Evolutionary conservation across 2,888 invertebrate species (phyloP).

Genomic region (Psylliodes chrysocephalus): DNA sequence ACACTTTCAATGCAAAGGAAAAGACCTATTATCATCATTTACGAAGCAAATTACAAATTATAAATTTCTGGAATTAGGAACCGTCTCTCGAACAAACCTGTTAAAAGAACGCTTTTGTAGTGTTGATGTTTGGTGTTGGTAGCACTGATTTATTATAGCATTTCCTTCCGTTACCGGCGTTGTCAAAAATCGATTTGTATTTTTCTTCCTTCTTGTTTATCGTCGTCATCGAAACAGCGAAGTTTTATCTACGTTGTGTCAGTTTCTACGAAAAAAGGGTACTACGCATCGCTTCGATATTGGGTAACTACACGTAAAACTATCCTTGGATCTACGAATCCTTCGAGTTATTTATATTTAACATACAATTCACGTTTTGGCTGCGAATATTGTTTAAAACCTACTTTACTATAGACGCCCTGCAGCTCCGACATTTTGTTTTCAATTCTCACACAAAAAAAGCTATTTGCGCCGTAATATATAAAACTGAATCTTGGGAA

Average conservation of each 20-base stretch:
- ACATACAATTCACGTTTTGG: slow-evolving; percentile 61
- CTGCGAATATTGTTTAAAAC: slow-evolving; percentile 62
- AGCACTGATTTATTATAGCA: background rate
- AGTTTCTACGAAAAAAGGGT: slow-evolving; percentile 38
- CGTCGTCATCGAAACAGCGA: slow-evolving; percentile 10
- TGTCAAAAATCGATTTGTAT: slow-evolving; percentile 21
- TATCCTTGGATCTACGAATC: slow-evolving; percentile 61
- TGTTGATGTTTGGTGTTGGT: too few species aligned
- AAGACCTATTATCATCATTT: too few species aligned
- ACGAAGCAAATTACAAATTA: too few species aligned
- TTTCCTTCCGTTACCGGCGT: slow-evolving; percentile 23
- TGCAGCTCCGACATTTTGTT: slow-evolving; percentile 61
- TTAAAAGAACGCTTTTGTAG: too few species aligned
- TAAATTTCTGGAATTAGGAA: too few species aligned
- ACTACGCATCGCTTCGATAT: slow-evolving; percentile 57
- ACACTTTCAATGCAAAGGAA: too few species aligned
- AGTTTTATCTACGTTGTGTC: slow-evolving; percentile 30
- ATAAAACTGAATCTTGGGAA: slow-evolving; percentile 28
- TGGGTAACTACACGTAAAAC: slow-evolving; percentile 64
- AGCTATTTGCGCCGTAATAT: slow-evolving; percentile 25
- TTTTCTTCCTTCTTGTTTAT: slow-evolving; percentile 23
- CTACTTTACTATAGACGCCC: slow-evolving; percentile 54
- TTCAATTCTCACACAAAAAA: slow-evolving; percentile 41
- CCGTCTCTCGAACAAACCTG: too few species aligned
- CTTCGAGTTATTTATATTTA: slow-evolving; percentile 59